Conservation (phyloP, 2,888 invertebrate species). For the Stenodema calcarata region DNA sequence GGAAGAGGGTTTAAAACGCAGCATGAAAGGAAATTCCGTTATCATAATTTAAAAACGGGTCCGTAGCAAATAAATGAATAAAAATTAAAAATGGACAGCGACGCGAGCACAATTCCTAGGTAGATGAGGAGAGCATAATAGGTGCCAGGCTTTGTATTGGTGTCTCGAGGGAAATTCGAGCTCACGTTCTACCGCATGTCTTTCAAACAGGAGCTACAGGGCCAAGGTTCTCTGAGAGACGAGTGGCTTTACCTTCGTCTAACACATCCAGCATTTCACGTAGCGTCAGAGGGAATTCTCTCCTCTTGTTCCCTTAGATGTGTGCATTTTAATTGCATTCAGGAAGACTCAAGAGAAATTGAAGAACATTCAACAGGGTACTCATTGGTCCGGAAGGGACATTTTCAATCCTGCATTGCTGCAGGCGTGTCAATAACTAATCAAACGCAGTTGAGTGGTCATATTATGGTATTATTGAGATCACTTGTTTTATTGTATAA, state of each 20-base stretch:
- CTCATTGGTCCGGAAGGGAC: too few relatives aligned
- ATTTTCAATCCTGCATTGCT: too few relatives aligned
- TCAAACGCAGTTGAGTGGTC: too few relatives aligned
- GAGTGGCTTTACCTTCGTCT: background rate
- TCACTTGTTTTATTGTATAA: too few relatives aligned
- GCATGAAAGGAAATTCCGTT: background rate
- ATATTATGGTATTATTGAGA: too few relatives aligned
- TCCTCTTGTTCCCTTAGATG: background rate
- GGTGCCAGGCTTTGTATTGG: background rate
- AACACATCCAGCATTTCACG: background rate
- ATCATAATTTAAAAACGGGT: background rate
- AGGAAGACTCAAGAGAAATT: background rate
- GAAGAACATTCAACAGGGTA: background rate
- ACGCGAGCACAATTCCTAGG: background rate
- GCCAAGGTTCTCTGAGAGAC: background rate
- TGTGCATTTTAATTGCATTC: background rate
- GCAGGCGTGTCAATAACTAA: too few relatives aligned
- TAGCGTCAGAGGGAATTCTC: background rate
- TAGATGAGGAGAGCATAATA: constrained; percentile 11
- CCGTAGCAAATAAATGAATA: constrained; percentile 22
- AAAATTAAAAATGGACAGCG: constrained; percentile 8
- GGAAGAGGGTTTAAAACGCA: background rate
- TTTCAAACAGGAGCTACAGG: background rate
- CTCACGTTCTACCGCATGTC: constrained; percentile 31
- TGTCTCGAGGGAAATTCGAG: constrained; percentile 24